A percentile compares a stretch with the other conserved stretches of the same genome.
Evolutionary conservation across 2,888 invertebrate species (phyloP).

Genomic region (Allacma fusca): DNA sequence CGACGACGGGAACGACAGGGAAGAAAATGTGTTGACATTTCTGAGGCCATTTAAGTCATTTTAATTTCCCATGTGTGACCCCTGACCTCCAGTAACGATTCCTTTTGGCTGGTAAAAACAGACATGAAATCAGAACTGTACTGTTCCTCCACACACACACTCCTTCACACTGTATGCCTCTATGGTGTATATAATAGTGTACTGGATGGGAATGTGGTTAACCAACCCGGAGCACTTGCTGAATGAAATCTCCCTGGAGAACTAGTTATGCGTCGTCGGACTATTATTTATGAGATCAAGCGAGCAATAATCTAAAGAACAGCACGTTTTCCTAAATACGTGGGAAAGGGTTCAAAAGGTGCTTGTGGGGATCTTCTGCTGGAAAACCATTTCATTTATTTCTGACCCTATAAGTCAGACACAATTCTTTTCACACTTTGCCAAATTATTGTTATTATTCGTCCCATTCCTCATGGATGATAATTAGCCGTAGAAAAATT

Average conservation of each 20-base stretch:
- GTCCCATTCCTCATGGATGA: background rate
- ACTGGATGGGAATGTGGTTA: background rate
- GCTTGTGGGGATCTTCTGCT: background rate
- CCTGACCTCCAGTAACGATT: constrained; percentile 9
- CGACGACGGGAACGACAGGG: background rate
- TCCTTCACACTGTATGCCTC: too few species aligned
- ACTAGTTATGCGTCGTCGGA: constrained; percentile 26
- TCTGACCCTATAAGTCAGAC: constrained; percentile 6
- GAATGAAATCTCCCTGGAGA: constrained; percentile 34
- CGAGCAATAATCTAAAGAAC: constrained; percentile 35
- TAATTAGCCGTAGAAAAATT: background rate
- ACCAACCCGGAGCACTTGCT: background rate
- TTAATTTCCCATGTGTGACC: constrained; percentile 43
- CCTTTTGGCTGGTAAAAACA: constrained; percentile 10
- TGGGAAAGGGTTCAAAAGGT: constrained; percentile 39
- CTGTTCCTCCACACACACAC: too few species aligned
- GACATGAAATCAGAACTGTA: background rate
- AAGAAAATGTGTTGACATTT: constrained; percentile 33
- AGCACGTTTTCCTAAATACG: constrained; percentile 25
- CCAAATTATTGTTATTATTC: constrained; percentile 11
- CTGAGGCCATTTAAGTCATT: constrained; percentile 34
- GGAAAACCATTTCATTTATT: background rate
- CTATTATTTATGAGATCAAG: constrained; percentile 41
- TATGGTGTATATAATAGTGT: background rate
- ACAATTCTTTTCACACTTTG: background rate